Evolutionary conservation across 2,797 vertebrate species (phyloP).

Genomic region (Selene dorsalis): DNA sequence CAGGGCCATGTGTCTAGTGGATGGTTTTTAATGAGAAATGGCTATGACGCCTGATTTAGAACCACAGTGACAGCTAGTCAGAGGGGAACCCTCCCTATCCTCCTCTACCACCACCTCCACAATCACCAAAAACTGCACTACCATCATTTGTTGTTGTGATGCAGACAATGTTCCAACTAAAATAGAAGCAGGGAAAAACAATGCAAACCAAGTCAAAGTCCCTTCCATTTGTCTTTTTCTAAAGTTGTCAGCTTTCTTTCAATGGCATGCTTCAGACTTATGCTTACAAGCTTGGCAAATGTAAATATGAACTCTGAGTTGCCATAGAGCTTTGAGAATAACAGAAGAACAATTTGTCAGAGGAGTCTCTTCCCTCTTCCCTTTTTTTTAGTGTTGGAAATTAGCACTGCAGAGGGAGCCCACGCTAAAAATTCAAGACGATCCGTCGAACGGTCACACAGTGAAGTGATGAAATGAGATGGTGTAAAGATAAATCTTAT

Average conservation of each 20-base stretch:
- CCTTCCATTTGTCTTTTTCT: constrained; percentile 62
- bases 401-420: constrained; percentile 54
- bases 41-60: constrained; percentile 75
- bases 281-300: constrained; percentile 62
- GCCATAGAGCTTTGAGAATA: constrained; percentile 54
- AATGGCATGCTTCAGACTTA: constrained; percentile 60
- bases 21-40: constrained; percentile 80
- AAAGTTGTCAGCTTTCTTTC: constrained; percentile 76
- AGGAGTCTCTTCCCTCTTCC: constrained; percentile 41
- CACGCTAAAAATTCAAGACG: constrained; percentile 39
- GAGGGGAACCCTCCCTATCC: constrained; percentile 33
- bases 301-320: constrained; percentile 63
- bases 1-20: constrained; percentile 74
- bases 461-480: constrained; percentile 70
- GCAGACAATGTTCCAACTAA: constrained; percentile 63
- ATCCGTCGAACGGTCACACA: constrained; percentile 49
- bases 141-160: constrained; percentile 73
- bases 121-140: constrained; percentile 62
- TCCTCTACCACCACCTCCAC: constrained; percentile 28
- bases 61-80: constrained; percentile 77
- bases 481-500: constrained; percentile 69
- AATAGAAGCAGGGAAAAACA: constrained; percentile 65
- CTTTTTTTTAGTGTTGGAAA: constrained; percentile 55
- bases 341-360: constrained; percentile 63
- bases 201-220: constrained; percentile 73